Evolutionary conservation across 92 coral and sea anemone genomes (phyloP), one percentile per base, ranked within the genome.

Genomic region (Palythoa grandiflora): DNA sequence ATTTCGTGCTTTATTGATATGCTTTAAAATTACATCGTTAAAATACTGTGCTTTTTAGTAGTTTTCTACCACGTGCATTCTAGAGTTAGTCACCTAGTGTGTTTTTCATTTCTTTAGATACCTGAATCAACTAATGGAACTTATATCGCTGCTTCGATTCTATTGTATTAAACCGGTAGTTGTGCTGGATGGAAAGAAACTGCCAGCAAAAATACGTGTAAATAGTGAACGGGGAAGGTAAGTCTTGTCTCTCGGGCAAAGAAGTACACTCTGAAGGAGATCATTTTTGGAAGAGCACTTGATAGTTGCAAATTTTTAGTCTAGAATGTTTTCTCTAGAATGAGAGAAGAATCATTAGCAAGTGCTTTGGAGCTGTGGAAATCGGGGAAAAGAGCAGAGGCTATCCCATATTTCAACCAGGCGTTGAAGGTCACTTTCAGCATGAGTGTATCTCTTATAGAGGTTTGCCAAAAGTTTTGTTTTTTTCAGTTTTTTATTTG

Each of bases 161-260:
- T 71, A 72, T 78, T n/a, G 65, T n/a, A 50, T 85, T 47, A 85
- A 44, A 38, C 88, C 88, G 53, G 88, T 85, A 53, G 80, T 85
- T 72, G 81, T 73, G 19, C 65, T 85, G 20, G 88, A 85, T 53
- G 88, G 88, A 16, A 57, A 73, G 4, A 85, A 85, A 35, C 72
- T 73, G 81, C 88, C 88, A 73, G 88, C 88, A 85, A 85, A 85
- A 72, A 55, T 36, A 1, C 40, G 73, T 36, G 89, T 85, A 11
- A 74, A 85, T 52, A 85, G 81, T 38, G 70, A 85, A 21, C 89
- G 83, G n/a, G 40, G 16, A 38, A 85, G 89, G 89, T 85, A 73
- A 11, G 73, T 44, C 54, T 60, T 11, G 35, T 68, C n/a, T 6
- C 21, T 72, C 60, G 85, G 47, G 47, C 6, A 40, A 40, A 40